A percentile compares a stretch with the other conserved stretches of the same genome.
These are phyloP conservation scores for Bubalus kerabau DNA, from an alignment of 2,113 vertebrate genomes.

Conservation along the genomic window DNA sequence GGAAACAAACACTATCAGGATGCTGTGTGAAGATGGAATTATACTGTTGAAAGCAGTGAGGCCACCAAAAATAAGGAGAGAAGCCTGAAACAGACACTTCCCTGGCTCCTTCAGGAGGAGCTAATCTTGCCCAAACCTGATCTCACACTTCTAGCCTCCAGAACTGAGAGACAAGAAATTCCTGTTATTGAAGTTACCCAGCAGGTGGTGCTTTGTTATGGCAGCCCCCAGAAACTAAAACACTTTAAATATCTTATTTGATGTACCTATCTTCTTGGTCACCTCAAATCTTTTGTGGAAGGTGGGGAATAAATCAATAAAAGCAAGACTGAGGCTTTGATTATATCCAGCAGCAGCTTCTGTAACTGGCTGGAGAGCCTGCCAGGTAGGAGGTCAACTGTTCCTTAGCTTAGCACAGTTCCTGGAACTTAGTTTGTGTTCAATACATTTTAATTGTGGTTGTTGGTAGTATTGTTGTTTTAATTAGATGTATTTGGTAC, in stretches of 20 bases:
- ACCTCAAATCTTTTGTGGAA: neutral
- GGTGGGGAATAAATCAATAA: neutral
- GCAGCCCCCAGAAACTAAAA: neutral
- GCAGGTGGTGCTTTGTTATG: neutral
- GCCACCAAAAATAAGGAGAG: neutral
- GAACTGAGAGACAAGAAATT: neutral
- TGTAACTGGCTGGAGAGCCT: too few species aligned
- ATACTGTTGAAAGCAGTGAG: neutral
- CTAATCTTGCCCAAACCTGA: neutral
- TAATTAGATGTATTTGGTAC: neutral
- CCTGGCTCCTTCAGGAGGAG: neutral
- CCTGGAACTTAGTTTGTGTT: neutral
- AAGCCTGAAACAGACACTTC: neutral
- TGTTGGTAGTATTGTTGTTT: neutral
- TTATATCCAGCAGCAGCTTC: neutral
- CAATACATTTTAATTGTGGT: neutral
- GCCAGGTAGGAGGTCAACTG: rapidly evolving
- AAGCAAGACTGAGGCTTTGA: neutral
- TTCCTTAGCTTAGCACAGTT: neutral
- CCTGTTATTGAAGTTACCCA: neutral
- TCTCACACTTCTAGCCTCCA: neutral
- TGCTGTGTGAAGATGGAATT: neutral
- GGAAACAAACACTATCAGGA: neutral
- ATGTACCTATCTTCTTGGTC: neutral
- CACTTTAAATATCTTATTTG: neutral